A percentile compares a stretch with the other conserved stretches of the same genome.
Conservation (phyloP, 2,113 vertebrate genomes). For the Pterocles burchelli region DNA sequence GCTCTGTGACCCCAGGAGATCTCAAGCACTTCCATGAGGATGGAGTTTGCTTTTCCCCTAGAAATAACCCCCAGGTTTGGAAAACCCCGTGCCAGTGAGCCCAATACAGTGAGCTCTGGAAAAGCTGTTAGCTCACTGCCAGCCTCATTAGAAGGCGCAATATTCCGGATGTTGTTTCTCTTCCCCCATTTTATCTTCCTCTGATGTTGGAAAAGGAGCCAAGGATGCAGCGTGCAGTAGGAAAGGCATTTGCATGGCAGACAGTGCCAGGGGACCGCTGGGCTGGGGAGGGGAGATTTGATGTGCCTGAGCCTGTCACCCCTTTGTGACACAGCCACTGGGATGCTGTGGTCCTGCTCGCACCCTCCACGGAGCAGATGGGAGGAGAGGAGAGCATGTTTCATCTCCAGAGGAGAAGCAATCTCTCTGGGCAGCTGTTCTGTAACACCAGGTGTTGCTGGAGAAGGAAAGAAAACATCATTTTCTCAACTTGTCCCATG, state of each 20-base stretch:
- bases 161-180: neutral
- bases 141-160: neutral
- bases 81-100: neutral
- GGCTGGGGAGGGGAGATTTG: neutral
- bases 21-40: rapidly evolving
- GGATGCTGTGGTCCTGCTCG: neutral
- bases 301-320: neutral
- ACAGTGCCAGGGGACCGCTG: neutral
- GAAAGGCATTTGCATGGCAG: neutral
- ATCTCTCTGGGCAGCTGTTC: neutral
- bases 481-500: neutral
- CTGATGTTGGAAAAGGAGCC: neutral
- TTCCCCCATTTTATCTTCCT: neutral
- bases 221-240: neutral
- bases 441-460: neutral
- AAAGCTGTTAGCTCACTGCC: neutral
- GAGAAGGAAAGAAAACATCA: neutral
- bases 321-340: neutral
- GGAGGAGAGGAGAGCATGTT: neutral
- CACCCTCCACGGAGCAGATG: neutral
- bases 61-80: neutral
- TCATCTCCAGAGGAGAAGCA: neutral
- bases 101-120: neutral
- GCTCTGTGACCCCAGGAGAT: neutral
- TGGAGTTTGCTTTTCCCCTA: neutral